These are phyloP conservation scores for Tylochromis polylepis DNA, from an alignment of 2,113 vertebrate genomes.

Conservation along the genomic window DNA sequence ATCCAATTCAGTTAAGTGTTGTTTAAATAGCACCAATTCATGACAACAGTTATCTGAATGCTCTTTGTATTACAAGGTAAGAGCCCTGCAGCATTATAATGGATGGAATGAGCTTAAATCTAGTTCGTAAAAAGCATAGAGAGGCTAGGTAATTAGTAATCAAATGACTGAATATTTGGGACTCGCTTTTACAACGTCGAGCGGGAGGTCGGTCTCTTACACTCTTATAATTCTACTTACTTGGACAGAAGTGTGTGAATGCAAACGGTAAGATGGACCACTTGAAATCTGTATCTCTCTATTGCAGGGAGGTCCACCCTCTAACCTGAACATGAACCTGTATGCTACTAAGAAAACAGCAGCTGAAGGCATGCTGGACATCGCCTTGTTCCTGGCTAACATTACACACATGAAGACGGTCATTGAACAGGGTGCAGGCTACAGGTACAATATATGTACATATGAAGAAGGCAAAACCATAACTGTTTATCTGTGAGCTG, in stretches of 20 bases:
- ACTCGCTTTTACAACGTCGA: not conserved
- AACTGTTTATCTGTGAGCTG: not conserved
- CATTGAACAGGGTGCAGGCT: slow-evolving; percentile 81
- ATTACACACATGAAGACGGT: slow-evolving; percentile 84
- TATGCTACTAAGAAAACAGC: slow-evolving; percentile 89
- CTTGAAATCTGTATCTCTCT: not conserved
- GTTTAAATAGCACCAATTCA: not conserved
- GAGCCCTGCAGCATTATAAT: not conserved
- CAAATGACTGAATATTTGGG: not conserved
- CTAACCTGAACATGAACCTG: slow-evolving; percentile 83
- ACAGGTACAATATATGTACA: slow-evolving; percentile 42
- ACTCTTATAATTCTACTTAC: not conserved
- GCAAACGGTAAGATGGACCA: not conserved
- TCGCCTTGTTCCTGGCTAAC: slow-evolving; percentile 87
- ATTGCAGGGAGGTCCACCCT: slow-evolving; percentile 33
- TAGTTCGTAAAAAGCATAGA: not conserved
- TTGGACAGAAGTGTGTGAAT: not conserved
- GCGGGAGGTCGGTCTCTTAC: not conserved
- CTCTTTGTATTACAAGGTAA: not conserved
- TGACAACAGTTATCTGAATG: not conserved
- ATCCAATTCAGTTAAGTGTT: not conserved
- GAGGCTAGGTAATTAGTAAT: not conserved
- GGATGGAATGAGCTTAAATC: not conserved
- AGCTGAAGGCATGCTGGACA: slow-evolving; percentile 87
- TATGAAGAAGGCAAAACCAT: not conserved